Conservation (phyloP, 2,113 vertebrate genomes). For the Pontoporia blainvillei region DNA sequence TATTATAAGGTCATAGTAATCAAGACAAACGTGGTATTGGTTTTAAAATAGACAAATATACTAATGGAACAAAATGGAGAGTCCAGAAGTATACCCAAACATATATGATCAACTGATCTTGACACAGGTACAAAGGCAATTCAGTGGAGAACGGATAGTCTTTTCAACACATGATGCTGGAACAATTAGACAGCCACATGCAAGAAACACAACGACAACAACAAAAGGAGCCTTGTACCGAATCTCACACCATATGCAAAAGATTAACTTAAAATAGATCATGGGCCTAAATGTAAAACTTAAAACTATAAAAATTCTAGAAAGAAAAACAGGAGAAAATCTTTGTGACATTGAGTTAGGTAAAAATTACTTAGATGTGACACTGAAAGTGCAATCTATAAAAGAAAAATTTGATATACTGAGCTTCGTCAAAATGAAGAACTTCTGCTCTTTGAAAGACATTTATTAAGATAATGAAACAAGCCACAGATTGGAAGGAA, state of each 20-base stretch:
- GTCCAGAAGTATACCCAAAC: background rate
- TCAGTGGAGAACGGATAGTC: background rate
- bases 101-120: background rate
- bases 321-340: background rate
- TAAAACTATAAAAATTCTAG: background rate
- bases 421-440: background rate
- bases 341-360: background rate
- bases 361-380: background rate
- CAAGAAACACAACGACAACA: background rate
- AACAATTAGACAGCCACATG: background rate
- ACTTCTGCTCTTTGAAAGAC: background rate
- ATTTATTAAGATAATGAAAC: background rate
- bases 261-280: background rate
- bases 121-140: background rate
- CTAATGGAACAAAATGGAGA: background rate
- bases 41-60: background rate
- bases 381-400: background rate
- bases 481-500: background rate
- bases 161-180: background rate
- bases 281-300: background rate
- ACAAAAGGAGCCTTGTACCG: background rate
- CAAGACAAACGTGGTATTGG: background rate
- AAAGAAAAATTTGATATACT: background rate
- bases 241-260: background rate
- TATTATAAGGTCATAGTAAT: background rate